phyloP scores from a whole-genome alignment of 2,888 invertebrate species.

The Cynaeus angustus region DNA sequence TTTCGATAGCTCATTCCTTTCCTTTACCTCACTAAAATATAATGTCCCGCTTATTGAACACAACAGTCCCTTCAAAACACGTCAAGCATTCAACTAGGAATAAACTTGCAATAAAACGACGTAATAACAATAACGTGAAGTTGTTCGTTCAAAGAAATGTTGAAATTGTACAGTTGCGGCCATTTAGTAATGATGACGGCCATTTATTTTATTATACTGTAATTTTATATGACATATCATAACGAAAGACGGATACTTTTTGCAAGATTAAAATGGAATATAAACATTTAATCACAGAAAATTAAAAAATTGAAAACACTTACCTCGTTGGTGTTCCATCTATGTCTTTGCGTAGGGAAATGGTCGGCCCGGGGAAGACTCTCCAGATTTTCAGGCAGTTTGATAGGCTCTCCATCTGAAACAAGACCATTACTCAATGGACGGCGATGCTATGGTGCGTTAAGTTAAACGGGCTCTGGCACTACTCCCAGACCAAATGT shows the following conservation, averaged over 20 bases:
- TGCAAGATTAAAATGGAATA: constrained; percentile 26
- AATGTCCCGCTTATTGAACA: constrained; percentile 50
- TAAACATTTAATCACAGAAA: constrained; percentile 28
- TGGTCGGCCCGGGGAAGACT: constrained; percentile 95
- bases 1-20: too few relatives aligned
- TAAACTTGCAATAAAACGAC: constrained; percentile 60
- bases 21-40: constrained; percentile 11
- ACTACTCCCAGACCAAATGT: constrained; percentile 52
- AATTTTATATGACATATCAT: constrained; percentile 48
- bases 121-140: constrained; percentile 64
- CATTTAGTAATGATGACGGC: constrained; percentile 62
- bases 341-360: constrained; percentile 94
- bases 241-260: constrained; percentile 38
- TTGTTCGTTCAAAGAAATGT: constrained; percentile 60
- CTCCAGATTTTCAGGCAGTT: constrained; percentile 95
- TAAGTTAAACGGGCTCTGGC: constrained; percentile 15
- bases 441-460: constrained; percentile 10
- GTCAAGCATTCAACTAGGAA: constrained; percentile 47
- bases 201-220: constrained; percentile 62
- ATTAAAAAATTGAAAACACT: constrained; percentile 64
- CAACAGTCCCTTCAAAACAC: constrained; percentile 45
- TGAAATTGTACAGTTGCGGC: constrained; percentile 63
- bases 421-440: constrained; percentile 57
- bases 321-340: constrained; percentile 99
- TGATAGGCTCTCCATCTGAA: constrained; percentile 93